Conservation (phyloP, 2,888 invertebrate species). For the Octonoba sinensis region DNA sequence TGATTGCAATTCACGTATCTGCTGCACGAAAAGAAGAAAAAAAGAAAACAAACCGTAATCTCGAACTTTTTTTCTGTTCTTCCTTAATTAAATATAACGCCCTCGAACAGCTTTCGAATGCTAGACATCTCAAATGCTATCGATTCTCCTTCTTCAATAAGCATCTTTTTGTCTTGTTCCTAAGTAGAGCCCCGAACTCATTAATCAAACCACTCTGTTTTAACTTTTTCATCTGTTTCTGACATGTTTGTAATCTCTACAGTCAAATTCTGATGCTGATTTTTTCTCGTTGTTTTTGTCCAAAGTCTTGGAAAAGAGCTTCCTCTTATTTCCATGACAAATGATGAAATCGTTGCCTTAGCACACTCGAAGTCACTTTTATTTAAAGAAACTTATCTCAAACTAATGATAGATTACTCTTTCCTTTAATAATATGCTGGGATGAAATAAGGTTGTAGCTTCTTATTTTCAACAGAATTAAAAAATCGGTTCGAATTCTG, state of each 20-base stretch:
- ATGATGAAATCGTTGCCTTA: neutral
- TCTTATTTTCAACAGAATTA: too few species aligned
- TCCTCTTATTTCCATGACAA: neutral
- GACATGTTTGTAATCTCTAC: neutral
- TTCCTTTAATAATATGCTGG: too few species aligned
- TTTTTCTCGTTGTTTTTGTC: constrained; percentile 4
- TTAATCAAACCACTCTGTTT: constrained; percentile 35
- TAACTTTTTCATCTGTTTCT: constrained; percentile 32
- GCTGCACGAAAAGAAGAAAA: too few species aligned
- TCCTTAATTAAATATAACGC: too few species aligned
- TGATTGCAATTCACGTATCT: too few species aligned
- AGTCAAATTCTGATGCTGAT: constrained; percentile 8
- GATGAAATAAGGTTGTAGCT: too few species aligned
- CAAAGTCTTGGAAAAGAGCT: constrained; percentile 1
- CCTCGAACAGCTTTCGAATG: too few species aligned
- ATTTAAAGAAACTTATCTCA: too few species aligned
- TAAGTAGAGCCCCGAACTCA: constrained; percentile 19
- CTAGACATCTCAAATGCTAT: constrained; percentile 10
- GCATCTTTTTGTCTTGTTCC: constrained; percentile 1
- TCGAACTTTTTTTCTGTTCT: too few species aligned
- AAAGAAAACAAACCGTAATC: too few species aligned
- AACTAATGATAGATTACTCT: too few species aligned
- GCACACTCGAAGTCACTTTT: neutral
- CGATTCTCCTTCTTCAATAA: constrained; percentile 41
- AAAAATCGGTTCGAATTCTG: too few species aligned